Conservation (phyloP, 2,113 vertebrate genomes). For the Ptilorrhoa leucosticta region DNA sequence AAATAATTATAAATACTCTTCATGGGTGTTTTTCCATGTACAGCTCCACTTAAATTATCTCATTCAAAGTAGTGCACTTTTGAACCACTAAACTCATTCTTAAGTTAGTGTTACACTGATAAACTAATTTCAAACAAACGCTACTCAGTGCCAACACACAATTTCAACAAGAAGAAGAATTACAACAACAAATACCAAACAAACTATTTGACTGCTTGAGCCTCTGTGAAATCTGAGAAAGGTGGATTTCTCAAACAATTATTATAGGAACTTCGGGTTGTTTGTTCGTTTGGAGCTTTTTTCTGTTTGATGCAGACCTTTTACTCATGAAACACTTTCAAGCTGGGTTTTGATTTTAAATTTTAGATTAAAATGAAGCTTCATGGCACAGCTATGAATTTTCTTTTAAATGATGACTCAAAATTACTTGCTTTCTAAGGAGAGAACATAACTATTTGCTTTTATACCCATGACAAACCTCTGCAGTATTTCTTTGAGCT, state of each 20-base stretch:
- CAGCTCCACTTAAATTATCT: conserved; percentile 7
- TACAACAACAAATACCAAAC: conserved; percentile 41
- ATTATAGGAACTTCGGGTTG: neutral
- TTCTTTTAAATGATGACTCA: neutral
- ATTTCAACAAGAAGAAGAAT: conserved; percentile 34
- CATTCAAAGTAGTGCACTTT: neutral
- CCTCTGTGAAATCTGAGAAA: conserved; percentile 41
- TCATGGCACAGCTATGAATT: neutral
- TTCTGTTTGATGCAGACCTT: neutral
- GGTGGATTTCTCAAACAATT: conserved; percentile 20
- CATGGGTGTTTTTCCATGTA: neutral
- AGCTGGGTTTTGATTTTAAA: neutral
- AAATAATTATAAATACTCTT: neutral
- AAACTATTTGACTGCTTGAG: conserved; percentile 30
- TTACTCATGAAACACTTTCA: neutral
- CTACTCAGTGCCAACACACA: conserved; percentile 3
- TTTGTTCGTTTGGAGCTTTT: neutral
- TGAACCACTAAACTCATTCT: conserved; percentile 17
- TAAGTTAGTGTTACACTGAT: conserved; percentile 5
- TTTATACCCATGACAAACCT: conserved; percentile 43
- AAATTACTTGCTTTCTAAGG: conserved; percentile 24
- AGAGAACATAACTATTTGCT: neutral
- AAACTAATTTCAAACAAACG: conserved; percentile 51
- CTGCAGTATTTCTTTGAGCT: conserved; percentile 53
- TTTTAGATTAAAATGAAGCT: neutral